These are phyloP conservation scores for Drosophila bunnanda DNA, from an alignment of 2,888 invertebrate genomes.

Conservation along the genomic window DNA sequence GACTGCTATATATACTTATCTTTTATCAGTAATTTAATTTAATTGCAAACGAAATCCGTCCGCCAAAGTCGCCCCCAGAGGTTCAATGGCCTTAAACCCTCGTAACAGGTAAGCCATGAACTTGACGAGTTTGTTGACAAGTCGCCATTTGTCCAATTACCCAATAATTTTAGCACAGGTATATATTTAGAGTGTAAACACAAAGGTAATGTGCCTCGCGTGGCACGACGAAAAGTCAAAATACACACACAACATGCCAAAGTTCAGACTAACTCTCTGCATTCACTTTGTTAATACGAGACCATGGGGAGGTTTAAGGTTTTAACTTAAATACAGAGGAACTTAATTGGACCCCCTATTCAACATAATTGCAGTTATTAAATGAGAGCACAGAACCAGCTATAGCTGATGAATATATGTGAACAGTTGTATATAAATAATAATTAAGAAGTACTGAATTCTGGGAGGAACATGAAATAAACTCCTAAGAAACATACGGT, in stretches of 20 bases:
- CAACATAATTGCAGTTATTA: constrained; percentile 58
- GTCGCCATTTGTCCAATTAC: constrained; percentile 32
- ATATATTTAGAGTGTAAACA: constrained; percentile 30
- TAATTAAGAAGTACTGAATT: constrained; percentile 45
- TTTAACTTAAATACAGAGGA: constrained; percentile 37
- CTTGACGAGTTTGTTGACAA: constrained; percentile 33
- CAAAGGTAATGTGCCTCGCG: constrained; percentile 7
- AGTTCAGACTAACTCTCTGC: not conserved
- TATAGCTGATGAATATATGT: constrained; percentile 24
- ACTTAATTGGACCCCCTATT: constrained; percentile 47
- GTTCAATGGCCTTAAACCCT: constrained; percentile 17
- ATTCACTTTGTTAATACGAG: not conserved
- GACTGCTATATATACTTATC: not conserved
- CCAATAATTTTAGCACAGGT: constrained; percentile 23
- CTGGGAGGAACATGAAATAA: not conserved
- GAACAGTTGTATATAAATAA: constrained; percentile 36
- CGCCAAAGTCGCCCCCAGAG: not conserved
- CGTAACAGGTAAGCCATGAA: not conserved
- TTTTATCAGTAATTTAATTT: no score
- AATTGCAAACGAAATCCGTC: not conserved
- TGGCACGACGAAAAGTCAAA: constrained; percentile 19
- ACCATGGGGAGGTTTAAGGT: constrained; percentile 40
- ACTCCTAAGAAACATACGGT: no score
- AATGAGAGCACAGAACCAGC: constrained; percentile 33
- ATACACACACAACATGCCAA: constrained; percentile 35